These are phyloP conservation scores for Macroglossus sobrinus DNA, from an alignment of 2,113 vertebrate species.

Conservation along the genomic window DNA sequence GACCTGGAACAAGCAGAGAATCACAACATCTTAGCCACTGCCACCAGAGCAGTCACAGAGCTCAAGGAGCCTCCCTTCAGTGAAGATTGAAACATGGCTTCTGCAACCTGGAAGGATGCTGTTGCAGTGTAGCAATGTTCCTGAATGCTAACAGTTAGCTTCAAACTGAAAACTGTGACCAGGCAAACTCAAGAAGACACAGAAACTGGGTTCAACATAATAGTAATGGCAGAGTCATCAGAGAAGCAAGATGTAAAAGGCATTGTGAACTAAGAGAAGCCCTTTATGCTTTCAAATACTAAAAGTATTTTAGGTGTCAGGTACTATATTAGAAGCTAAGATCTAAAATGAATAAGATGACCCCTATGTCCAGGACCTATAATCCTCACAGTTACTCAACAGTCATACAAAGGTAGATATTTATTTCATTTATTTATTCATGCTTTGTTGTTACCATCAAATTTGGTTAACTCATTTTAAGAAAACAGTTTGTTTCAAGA, in stretches of 20 bases:
- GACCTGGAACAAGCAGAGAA: background rate
- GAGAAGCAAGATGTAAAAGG: background rate
- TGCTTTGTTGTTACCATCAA: background rate
- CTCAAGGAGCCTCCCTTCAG: background rate
- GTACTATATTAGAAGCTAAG: background rate
- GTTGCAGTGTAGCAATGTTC: background rate
- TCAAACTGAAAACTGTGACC: background rate
- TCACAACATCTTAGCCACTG: background rate
- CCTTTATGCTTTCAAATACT: background rate
- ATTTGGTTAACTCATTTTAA: background rate
- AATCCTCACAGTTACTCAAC: background rate
- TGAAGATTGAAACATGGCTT: background rate
- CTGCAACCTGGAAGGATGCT: background rate
- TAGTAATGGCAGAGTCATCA: background rate
- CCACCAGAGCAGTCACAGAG: background rate
- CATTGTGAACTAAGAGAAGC: background rate
- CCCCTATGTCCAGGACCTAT: background rate
- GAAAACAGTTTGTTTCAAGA: background rate
- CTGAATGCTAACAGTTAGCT: background rate
- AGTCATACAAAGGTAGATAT: background rate
- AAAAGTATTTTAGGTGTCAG: background rate
- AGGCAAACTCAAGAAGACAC: background rate
- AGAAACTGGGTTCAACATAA: background rate
- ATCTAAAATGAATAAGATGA: slow-evolving; percentile 10
- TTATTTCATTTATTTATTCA: background rate